phyloP scores from a whole-genome alignment of 2,888 invertebrate species.

The Alitta virens region DNA sequence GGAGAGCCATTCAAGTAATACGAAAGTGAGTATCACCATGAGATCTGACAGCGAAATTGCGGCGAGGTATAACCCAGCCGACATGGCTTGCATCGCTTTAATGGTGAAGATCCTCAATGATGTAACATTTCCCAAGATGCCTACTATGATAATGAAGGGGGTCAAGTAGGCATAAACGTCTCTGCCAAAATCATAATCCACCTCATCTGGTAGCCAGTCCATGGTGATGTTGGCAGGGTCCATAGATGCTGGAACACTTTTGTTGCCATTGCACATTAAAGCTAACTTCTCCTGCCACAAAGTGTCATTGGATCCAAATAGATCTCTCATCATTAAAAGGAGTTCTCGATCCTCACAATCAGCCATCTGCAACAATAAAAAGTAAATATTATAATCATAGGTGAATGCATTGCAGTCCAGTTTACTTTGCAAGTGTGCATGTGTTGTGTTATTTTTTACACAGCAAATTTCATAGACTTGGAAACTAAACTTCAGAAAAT shows the following conservation, averaged over 20 bases:
- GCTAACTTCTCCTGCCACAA: not conserved
- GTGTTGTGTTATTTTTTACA: too few relatives aligned
- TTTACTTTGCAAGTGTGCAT: too few relatives aligned
- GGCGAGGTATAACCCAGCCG: slow-evolving; percentile 77
- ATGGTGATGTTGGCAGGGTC: not conserved
- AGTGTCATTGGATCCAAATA: not conserved
- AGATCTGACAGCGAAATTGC: slow-evolving; percentile 78
- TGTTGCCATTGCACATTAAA: too few relatives aligned
- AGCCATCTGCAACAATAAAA: not conserved
- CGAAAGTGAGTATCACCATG: slow-evolving; percentile 65
- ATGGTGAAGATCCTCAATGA: slow-evolving; percentile 69
- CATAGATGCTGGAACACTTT: too few relatives aligned
- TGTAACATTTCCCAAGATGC: slow-evolving; percentile 21
- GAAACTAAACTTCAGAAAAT: too few relatives aligned
- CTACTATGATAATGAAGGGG: slow-evolving; percentile 24
- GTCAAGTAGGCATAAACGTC: slow-evolving; percentile 25
- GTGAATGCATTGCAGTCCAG: too few relatives aligned
- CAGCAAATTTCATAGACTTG: too few relatives aligned
- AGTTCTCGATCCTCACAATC: not conserved
- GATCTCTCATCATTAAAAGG: not conserved
- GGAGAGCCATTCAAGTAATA: slow-evolving; percentile 49
- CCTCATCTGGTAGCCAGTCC: not conserved
- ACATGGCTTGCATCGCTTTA: slow-evolving; percentile 65
- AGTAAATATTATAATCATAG: too few relatives aligned
- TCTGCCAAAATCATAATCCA: slow-evolving; percentile 1